A percentile compares a stretch with the other conserved stretches of the same genome.
Conservation (phyloP, 2,113 vertebrate genomes). For the Myodes glareolus region DNA sequence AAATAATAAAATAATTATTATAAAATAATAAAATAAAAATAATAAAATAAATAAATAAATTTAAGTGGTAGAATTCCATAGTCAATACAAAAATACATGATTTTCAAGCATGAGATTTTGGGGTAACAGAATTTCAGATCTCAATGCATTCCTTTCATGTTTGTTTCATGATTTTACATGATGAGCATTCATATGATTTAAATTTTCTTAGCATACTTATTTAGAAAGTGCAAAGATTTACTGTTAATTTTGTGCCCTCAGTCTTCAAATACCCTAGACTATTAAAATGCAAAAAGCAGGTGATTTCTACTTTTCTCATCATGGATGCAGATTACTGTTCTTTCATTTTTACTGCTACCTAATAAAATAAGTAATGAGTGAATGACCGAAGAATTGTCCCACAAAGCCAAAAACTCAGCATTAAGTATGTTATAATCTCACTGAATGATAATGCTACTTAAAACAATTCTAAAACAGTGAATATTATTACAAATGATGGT, state of each 20-base stretch:
- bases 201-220: not conserved
- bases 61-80: too few relatives aligned
- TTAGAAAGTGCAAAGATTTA: not conserved
- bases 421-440: not conserved
- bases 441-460: not conserved
- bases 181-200: not conserved
- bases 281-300: not conserved
- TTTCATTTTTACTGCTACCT: not conserved
- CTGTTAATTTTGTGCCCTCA: not conserved
- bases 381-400: not conserved
- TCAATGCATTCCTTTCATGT: accelerated
- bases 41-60: too few relatives aligned
- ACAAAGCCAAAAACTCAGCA: not conserved
- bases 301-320: not conserved
- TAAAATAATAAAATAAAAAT: too few relatives aligned
- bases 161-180: not conserved
- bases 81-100: too few relatives aligned
- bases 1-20: too few relatives aligned
- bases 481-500: not conserved
- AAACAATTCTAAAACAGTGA: not conserved
- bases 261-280: not conserved
- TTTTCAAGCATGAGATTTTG: too few relatives aligned
- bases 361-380: not conserved
- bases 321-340: not conserved
- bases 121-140: not conserved